Percentiles rank a stretch among this genome's conserved stretches.
phyloP scores from a whole-genome alignment of 2,888 invertebrate species.

The Diloba caeruleocephala region DNA sequence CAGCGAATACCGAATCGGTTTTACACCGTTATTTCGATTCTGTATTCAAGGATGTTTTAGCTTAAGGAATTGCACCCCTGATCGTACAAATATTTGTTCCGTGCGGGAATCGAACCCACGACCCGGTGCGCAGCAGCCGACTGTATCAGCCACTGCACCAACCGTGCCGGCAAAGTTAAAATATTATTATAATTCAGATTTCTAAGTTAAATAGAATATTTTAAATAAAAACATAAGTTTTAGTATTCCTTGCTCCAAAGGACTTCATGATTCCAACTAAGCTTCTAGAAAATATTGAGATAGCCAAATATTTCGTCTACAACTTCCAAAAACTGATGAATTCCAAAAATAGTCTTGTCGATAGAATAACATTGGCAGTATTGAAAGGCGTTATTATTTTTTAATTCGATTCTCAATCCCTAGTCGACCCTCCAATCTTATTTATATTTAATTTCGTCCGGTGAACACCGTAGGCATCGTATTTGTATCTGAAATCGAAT shows the following conservation, averaged over 20 bases:
- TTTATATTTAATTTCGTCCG: constrained; percentile 78
- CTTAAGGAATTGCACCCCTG: too few species aligned
- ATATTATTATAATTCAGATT: too few species aligned
- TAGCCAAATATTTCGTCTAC: constrained; percentile 6
- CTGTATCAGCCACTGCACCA: too few species aligned
- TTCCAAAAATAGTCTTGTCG: constrained; percentile 20
- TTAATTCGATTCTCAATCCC: constrained; percentile 74
- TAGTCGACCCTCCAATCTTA: constrained; percentile 65
- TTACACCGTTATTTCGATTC: too few species aligned
- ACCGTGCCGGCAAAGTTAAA: too few species aligned
- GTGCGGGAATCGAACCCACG: too few species aligned
- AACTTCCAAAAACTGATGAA: constrained; percentile 22
- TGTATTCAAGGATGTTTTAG: too few species aligned
- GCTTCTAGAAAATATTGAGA: constrained; percentile 1
- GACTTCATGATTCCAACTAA: constrained; percentile 3
- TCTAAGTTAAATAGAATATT: too few species aligned
- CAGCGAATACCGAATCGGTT: too few species aligned
- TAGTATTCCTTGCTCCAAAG: constrained; percentile 9
- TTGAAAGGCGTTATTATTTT: constrained; percentile 69
- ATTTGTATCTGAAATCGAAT: constrained; percentile 54
- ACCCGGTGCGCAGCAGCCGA: too few species aligned
- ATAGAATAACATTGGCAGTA: constrained; percentile 52
- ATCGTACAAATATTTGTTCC: too few species aligned
- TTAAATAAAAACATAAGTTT: constrained; percentile 1
- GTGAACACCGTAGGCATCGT: constrained; percentile 56